These are phyloP conservation scores for Nasonia vitripennis DNA, from an alignment of 1,140 invertebrate genomes.

Conservation along the genomic window DNA sequence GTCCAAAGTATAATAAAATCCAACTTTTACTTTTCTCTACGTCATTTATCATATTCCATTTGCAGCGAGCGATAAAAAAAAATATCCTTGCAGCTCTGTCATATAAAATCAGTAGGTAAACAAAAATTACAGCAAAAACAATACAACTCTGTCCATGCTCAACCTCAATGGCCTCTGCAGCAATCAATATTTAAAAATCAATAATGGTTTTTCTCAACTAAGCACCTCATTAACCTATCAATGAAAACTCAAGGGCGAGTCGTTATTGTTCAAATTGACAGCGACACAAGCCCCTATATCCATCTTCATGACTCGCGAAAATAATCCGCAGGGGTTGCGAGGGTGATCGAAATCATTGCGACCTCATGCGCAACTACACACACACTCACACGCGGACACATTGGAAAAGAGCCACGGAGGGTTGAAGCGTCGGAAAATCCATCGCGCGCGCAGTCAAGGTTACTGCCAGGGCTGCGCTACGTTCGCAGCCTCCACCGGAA, in stretches of 20 bases:
- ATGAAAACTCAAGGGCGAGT: conserved; percentile 4
- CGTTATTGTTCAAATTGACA: not conserved
- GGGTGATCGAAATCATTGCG: conserved; percentile 28
- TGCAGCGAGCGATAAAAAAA: not conserved
- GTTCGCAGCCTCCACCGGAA: not conserved
- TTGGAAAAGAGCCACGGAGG: not conserved
- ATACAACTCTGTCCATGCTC: not conserved
- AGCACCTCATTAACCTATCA: not conserved
- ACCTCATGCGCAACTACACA: conserved; percentile 43
- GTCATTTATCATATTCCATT: not conserved
- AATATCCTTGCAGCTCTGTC: not conserved
- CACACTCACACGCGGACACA: not conserved
- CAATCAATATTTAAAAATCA: conserved; percentile 45
- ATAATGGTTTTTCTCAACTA: not conserved
- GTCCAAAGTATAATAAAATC: not conserved
- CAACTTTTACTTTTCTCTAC: not conserved
- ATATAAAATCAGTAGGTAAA: not conserved
- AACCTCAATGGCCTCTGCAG: not conserved
- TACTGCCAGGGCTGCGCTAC: conserved; percentile 13
- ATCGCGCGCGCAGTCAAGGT: conserved; percentile 26
- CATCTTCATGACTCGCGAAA: not conserved
- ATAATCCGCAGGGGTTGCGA: not conserved
- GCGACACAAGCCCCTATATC: not conserved
- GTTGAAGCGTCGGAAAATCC: conserved; percentile 15
- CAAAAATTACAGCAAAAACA: not conserved